Percentiles rank a stretch among this genome's conserved stretches.
Evolutionary conservation across 2,113 vertebrate genomes (phyloP).

Genomic region (Spizaetus ornatus): DNA sequence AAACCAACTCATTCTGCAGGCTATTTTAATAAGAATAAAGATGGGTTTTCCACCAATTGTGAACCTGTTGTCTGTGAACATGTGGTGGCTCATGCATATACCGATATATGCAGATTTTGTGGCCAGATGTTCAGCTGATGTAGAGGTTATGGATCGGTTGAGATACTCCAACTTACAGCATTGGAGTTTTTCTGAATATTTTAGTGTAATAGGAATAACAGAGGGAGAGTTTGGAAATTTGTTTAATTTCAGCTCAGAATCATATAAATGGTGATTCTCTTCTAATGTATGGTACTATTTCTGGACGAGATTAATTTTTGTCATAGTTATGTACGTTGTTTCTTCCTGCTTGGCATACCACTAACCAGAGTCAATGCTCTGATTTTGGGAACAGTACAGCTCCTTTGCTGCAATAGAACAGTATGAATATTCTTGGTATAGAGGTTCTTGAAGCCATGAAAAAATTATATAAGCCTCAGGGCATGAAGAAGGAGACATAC

Average conservation of each 20-base stretch:
- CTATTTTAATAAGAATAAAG: background rate
- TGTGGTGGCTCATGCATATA: background rate
- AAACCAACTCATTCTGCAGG: background rate
- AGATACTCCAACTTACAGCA: background rate
- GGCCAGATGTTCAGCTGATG: background rate
- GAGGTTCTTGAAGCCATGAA: background rate
- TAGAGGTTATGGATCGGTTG: background rate
- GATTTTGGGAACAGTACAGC: background rate
- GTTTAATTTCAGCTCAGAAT: background rate
- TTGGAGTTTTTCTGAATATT: background rate
- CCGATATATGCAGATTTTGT: background rate
- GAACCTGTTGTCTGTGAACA: background rate
- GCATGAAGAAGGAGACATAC: background rate
- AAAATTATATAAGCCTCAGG: background rate
- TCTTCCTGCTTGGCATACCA: background rate
- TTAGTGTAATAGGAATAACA: background rate
- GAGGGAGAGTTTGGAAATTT: background rate
- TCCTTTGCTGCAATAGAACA: background rate
- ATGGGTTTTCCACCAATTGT: background rate
- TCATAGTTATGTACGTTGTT: background rate
- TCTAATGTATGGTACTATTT: background rate
- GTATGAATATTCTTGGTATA: background rate
- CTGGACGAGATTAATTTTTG: background rate
- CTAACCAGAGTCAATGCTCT: rapidly evolving
- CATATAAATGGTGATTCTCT: background rate